Base-by-base conservation (phyloP, 2,888 invertebrate species). In the Acanthosoma haemorrhoidale region DNA sequence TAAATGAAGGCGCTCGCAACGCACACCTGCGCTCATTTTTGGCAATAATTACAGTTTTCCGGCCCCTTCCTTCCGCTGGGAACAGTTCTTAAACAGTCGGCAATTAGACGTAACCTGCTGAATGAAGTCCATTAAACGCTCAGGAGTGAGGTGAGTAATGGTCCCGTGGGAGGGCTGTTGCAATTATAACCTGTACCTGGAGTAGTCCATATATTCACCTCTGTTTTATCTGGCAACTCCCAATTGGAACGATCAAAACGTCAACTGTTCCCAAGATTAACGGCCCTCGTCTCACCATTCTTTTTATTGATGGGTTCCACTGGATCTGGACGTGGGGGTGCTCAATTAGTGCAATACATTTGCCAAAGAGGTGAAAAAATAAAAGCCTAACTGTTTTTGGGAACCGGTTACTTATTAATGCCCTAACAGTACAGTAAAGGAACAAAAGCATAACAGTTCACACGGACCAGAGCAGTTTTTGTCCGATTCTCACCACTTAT, bases 11-110 rank as follows among this genome's bases (percentile, higher is more conserved):
- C 16, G 41, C n/a, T 18, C 8, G 16, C 0, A 2, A 2, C 2
- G 41, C 15, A 43, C 43, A 43, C 43, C 43, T 43, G 43, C 13
- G 43, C 18, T 18, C 21, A 21, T 3, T 43, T n/a, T 43, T 43
- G 43, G 43, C 43, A 43, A 43, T 43, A 43, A 43, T 43, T 43
- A 43, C 43, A 43, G 8, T n/a, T n/a, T n/a, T n/a, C n/a, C n/a
- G n/a, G n/a, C n/a, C n/a, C n/a, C n/a, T n/a, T n/a, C n/a, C n/a
- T 13, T 21, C 18, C 18, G 21, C 41, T 21, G 5, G 8, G 4
- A 4, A 4, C 38, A n/a, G 3, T 21, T 43, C 43, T 43, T 43
- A 43, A 43, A 5, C 21, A 43, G 43, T 43, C 21, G 21, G 21
- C 43, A 43, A 43, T 43, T 43, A 43, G 9, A 43, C 43, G 43